phyloP scores from a whole-genome alignment of 2,888 invertebrate species.

The Pseudococcus longispinus region DNA sequence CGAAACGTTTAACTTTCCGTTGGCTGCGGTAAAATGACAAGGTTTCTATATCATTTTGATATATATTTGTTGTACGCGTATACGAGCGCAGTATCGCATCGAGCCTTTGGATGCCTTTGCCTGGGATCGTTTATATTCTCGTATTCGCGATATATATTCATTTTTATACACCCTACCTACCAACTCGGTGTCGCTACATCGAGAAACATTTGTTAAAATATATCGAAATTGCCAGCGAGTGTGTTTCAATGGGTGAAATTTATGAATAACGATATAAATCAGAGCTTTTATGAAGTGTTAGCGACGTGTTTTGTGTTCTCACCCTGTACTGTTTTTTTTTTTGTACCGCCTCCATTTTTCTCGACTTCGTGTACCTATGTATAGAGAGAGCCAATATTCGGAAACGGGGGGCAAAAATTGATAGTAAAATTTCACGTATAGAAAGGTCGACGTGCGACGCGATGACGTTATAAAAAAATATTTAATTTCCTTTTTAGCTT shows the following conservation, averaged over 20 bases:
- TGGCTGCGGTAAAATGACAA: not conserved
- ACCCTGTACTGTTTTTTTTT: not conserved
- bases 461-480: not conserved
- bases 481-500: not conserved
- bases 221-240: not conserved
- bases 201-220: not conserved
- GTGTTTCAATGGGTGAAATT: not conserved
- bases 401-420: not conserved
- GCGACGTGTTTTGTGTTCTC: not conserved
- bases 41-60: conserved; percentile 28
- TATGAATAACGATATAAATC: conserved; percentile 27
- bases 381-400: not conserved
- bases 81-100: not conserved
- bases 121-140: not conserved
- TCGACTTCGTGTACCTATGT: not conserved
- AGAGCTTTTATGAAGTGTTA: not conserved
- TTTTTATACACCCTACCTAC: not conserved
- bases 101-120: not conserved
- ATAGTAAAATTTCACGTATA: not conserved
- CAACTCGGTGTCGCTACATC: not conserved
- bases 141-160: not conserved
- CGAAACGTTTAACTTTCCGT: not conserved
- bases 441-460: not conserved
- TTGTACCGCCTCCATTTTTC: not conserved
- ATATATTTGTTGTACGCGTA: not conserved